These are phyloP conservation scores for Nebria salina DNA, from an alignment of 2,888 invertebrate species.

Conservation along the genomic window DNA sequence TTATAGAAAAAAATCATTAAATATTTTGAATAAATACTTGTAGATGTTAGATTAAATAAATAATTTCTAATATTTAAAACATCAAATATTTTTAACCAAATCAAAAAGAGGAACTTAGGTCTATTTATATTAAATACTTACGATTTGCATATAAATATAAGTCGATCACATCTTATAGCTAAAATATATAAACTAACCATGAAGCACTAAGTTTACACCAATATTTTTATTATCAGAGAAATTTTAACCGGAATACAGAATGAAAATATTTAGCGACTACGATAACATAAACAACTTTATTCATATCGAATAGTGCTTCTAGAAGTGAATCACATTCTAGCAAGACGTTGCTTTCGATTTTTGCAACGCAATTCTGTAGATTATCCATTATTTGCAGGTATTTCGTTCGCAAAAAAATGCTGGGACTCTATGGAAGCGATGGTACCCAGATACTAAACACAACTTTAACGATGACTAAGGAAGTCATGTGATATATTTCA, in stretches of 20 bases:
- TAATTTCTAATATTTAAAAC: too few species aligned
- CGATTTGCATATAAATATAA: constrained; percentile 22
- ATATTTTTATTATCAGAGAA: constrained; percentile 21
- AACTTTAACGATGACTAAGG: constrained; percentile 14
- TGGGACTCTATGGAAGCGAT: background rate
- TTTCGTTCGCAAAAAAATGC: background rate
- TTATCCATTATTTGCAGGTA: constrained; percentile 26
- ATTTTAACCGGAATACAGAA: constrained; percentile 27
- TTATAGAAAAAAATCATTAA: too few species aligned
- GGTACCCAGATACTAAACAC: background rate
- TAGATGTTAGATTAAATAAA: too few species aligned
- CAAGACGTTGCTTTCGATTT: constrained; percentile 23
- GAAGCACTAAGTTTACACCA: constrained; percentile 16
- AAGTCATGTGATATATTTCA: constrained; percentile 33
- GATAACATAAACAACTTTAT: constrained; percentile 55
- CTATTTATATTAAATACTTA: background rate
- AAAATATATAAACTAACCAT: constrained; percentile 7
- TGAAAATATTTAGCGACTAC: constrained; percentile 51
- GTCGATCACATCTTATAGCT: constrained; percentile 24
- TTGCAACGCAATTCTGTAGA: constrained; percentile 30
- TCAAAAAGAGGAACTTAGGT: too few species aligned
- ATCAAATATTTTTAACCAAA: too few species aligned
- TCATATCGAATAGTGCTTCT: constrained; percentile 55
- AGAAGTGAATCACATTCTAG: constrained; percentile 35
- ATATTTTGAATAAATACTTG: too few species aligned